Evolutionary conservation across 2,888 invertebrate species (phyloP).

Genomic region (Epsilonema sp.): DNA sequence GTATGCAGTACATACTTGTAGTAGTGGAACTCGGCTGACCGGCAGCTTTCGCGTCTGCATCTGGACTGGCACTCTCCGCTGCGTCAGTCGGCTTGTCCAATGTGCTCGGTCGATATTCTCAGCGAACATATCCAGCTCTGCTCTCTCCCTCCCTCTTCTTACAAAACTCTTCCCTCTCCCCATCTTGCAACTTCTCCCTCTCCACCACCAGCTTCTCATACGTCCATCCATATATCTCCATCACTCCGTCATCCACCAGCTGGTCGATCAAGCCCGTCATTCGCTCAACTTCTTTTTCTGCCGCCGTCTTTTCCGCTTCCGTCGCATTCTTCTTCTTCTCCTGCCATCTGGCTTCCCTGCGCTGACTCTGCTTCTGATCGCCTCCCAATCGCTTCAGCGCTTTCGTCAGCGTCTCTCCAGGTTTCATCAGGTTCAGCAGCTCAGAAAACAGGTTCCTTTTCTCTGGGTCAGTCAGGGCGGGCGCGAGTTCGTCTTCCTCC

Average conservation of each 20-base stretch:
- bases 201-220: slow-evolving; percentile 42
- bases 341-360: not conserved
- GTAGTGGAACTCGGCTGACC: too few relatives aligned
- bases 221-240: slow-evolving; percentile 84
- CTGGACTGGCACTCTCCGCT: too few relatives aligned
- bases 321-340: slow-evolving; percentile 33
- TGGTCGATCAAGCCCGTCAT: slow-evolving; percentile 71
- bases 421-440: slow-evolving; percentile 37
- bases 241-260: slow-evolving; percentile 65
- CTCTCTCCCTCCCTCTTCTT: too few relatives aligned
- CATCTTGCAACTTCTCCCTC: slow-evolving; percentile 8
- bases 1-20: too few relatives aligned
- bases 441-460: not conserved
- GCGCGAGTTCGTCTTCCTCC: too few relatives aligned
- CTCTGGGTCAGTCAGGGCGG: too few relatives aligned
- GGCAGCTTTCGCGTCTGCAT: too few relatives aligned
- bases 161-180: too few relatives aligned
- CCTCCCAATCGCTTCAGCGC: slow-evolving; percentile 55
- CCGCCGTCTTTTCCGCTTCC: slow-evolving; percentile 41
- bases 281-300: slow-evolving; percentile 36
- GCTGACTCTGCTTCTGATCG: not conserved
- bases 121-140: slow-evolving; percentile 76
- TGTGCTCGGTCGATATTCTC: slow-evolving; percentile 83
- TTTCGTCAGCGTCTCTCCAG: slow-evolving; percentile 62
- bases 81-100: too few relatives aligned